Evolutionary conservation across 2,113 vertebrate genomes (phyloP).

Genomic region (Barbus barbus): DNA sequence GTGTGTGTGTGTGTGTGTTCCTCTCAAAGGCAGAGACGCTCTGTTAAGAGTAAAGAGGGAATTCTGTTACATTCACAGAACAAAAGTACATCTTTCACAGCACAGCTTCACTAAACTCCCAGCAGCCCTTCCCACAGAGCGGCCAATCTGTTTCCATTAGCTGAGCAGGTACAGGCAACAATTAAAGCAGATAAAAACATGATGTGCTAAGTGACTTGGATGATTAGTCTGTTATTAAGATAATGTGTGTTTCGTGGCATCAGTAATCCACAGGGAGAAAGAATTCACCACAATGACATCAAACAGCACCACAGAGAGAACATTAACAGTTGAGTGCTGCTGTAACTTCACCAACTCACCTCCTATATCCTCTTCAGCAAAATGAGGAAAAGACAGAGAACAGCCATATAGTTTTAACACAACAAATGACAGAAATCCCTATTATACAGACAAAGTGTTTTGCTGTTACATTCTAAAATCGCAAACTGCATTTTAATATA

Average conservation of each 20-base stretch:
- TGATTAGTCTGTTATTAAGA: slow-evolving; percentile 46
- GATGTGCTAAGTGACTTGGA: slow-evolving; percentile 28
- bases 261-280: slow-evolving; percentile 38
- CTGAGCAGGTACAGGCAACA: slow-evolving; percentile 39
- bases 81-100: slow-evolving; percentile 11
- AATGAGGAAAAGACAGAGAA: background rate
- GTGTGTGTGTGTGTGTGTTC: background rate
- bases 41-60: background rate
- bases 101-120: slow-evolving; percentile 11
- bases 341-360: slow-evolving; percentile 13
- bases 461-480: background rate
- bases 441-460: background rate
- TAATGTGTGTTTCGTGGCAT: slow-evolving; percentile 43
- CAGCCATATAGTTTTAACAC: background rate
- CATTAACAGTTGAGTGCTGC: slow-evolving; percentile 13
- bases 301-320: slow-evolving; percentile 36
- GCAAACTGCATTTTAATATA: slow-evolving; percentile 9
- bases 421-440: background rate
- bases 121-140: slow-evolving; percentile 27
- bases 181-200: slow-evolving; percentile 44
- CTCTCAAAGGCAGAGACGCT: slow-evolving; percentile 2
- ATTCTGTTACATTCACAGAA: background rate
- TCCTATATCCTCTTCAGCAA: slow-evolving; percentile 3
- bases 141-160: slow-evolving; percentile 44
- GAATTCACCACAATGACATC: slow-evolving; percentile 35